Base-by-base conservation (phyloP, 37 sponge, comb jelly and placozoan genomes). In the Oopsacas minuta region DNA sequence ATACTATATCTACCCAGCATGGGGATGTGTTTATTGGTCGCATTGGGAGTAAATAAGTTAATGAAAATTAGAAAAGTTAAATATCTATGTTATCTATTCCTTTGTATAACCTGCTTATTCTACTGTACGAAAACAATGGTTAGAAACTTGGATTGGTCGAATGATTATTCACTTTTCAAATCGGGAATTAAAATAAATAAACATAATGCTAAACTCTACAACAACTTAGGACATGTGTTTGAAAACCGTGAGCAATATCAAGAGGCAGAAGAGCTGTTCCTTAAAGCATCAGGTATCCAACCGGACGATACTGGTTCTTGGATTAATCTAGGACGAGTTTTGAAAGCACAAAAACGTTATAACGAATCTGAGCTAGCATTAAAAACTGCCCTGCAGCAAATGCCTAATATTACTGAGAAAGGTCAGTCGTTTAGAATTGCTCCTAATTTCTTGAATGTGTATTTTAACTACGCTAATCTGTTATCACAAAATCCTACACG, bases 1-100 rank as follows among this genome's bases (percentile, higher is more conserved):
- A 87, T 96, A 37, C 88, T 96, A 20, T 96, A 96, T 52, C 53
- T 93, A 0, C 96, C 96, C 39, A 96, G 96, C 52, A 89, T 90
- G 88, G 90, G 90, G 39, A 85, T 82, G 39, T 82, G 52, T 52
- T 81, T 90, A 36, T 46, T 90, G 23, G 36, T 87, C 36, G 88
- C 86, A 25, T 34, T 87, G 38, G 92, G 88, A 8, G 37, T 51
- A 20, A 15, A 28, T 39, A 86, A 52, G 30, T 36, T 83, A 20
- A 36, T 86, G 37, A 83, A 51, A 36, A 0, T 25, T 25, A 82
- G 34, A 49, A 69, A 39, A 15, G 23, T 52, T 3, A 39, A 84
- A 25, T 52, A 36, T 10, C 5, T 36, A 35, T 30, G 23, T 10
- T n/a, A 15, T 37, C 10, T 83, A 23, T 82, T 87, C 53, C 28